A percentile compares a stretch with the other conserved stretches of the same genome.
These are phyloP conservation scores for Acleris literana DNA, from an alignment of 2,888 invertebrate genomes.

Conservation along the genomic window DNA sequence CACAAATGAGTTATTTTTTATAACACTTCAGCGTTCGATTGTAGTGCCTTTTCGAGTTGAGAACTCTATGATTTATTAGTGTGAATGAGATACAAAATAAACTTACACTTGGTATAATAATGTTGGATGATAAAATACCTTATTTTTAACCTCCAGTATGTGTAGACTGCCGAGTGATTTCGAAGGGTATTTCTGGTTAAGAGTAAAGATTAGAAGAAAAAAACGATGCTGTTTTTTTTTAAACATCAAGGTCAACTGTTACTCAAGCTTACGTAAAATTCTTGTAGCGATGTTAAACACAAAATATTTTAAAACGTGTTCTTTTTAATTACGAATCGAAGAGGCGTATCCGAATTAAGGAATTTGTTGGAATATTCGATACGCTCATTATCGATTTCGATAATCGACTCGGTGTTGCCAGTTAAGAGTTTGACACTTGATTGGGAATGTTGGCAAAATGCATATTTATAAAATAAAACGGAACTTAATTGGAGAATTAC, in stretches of 20 bases:
- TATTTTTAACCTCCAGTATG: no score
- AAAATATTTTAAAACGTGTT: conserved; percentile 42
- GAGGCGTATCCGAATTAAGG: conserved; percentile 50
- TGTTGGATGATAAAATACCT: neutral
- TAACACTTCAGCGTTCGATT: conserved; percentile 50
- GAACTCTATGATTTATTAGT: conserved; percentile 44
- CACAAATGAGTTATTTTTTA: conserved; percentile 64
- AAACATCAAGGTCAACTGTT: no score
- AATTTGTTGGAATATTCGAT: conserved; percentile 56
- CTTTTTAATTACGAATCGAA: conserved; percentile 51
- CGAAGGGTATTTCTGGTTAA: no score
- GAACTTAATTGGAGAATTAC: no score
- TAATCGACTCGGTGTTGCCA: conserved; percentile 34
- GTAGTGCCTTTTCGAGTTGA: conserved; percentile 46
- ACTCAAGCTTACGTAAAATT: no score
- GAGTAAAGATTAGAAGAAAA: no score
- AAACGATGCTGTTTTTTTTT: no score
- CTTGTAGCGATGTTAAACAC: conserved; percentile 10
- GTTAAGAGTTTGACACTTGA: conserved; percentile 25
- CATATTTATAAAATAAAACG: no score
- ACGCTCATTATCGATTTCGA: conserved; percentile 46
- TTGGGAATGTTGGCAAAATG: conserved; percentile 2
- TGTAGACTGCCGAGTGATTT: no score
- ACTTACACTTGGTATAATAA: conserved; percentile 37
- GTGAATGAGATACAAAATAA: conserved; percentile 35